Evolutionary conservation across 2,888 invertebrate species (phyloP).

Genomic region (Willowsia nigromaculata): DNA sequence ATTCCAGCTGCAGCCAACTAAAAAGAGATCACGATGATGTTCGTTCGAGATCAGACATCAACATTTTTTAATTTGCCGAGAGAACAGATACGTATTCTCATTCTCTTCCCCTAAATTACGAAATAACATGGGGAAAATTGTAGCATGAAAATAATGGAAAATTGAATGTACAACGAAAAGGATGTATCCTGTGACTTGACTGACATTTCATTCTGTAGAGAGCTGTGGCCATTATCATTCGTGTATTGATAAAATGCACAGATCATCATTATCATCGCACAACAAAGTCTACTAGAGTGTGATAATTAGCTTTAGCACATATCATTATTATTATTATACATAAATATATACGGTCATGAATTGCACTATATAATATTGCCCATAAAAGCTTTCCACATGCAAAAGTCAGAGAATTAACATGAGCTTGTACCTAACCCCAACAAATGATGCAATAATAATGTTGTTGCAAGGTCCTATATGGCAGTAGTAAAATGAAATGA

Average conservation of each 20-base stretch:
- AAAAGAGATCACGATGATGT: neutral
- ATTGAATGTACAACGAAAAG: neutral
- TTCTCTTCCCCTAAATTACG: neutral
- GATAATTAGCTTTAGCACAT: neutral
- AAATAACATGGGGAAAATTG: neutral
- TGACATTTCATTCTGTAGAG: neutral
- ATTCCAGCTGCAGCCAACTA: neutral
- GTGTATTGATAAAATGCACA: conserved; percentile 29
- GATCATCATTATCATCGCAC: neutral
- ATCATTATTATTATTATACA: neutral
- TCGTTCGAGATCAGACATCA: neutral
- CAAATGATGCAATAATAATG: neutral
- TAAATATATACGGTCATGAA: too few relatives aligned
- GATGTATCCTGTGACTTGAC: neutral
- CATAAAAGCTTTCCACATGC: too few relatives aligned
- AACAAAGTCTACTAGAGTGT: neutral
- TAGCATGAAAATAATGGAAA: neutral
- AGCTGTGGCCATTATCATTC: neutral
- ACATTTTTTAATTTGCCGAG: neutral
- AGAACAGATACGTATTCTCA: too few relatives aligned
- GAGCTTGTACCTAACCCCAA: too few relatives aligned
- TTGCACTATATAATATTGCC: neutral
- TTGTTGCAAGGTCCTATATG: neutral
- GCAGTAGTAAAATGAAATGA: neutral
- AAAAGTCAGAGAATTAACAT: neutral